phyloP scores from a whole-genome alignment of 2,888 invertebrate genomes.

The Drosophila testacea region DNA sequence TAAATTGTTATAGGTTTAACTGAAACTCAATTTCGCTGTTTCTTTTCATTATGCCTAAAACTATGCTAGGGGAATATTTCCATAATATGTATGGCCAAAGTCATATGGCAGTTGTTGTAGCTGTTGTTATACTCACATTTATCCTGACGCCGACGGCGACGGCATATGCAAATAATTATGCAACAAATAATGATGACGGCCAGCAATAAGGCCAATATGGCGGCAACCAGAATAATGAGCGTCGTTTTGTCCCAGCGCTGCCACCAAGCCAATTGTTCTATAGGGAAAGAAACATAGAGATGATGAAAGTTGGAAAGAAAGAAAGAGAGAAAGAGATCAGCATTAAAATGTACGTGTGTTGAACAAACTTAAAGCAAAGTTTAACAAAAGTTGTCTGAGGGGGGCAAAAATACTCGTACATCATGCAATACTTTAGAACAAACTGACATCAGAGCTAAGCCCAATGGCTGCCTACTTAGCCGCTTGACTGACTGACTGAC shows the following conservation, averaged over 20 bases:
- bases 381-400: slow-evolving; percentile 28
- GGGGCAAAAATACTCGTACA: slow-evolving; percentile 12
- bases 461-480: slow-evolving; percentile 52
- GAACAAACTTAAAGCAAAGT: slow-evolving; percentile 34
- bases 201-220: slow-evolving; percentile 89
- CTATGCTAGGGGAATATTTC: slow-evolving; percentile 61
- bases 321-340: slow-evolving; percentile 18
- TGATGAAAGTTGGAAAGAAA: neutral
- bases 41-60: slow-evolving; percentile 54
- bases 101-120: slow-evolving; percentile 9
- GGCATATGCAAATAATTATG: slow-evolving; percentile 93
- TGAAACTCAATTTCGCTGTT: slow-evolving; percentile 28
- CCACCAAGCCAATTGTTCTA: slow-evolving; percentile 93
- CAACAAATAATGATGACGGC: slow-evolving; percentile 93
- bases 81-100: slow-evolving; percentile 28
- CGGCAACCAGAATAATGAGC: slow-evolving; percentile 90
- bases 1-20: slow-evolving; percentile 23
- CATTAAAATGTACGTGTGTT: slow-evolving; percentile 19
- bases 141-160: slow-evolving; percentile 89
- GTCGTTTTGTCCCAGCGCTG: slow-evolving; percentile 91
- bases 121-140: slow-evolving; percentile 84
- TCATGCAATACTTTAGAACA: slow-evolving; percentile 50
- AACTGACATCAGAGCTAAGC: slow-evolving; percentile 52
- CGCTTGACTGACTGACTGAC: slow-evolving; percentile 38
- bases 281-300: slow-evolving; percentile 1